These are phyloP conservation scores for Cynodonichthys magdalenae DNA, from an alignment of 2,797 vertebrate species.

Conservation along the genomic window DNA sequence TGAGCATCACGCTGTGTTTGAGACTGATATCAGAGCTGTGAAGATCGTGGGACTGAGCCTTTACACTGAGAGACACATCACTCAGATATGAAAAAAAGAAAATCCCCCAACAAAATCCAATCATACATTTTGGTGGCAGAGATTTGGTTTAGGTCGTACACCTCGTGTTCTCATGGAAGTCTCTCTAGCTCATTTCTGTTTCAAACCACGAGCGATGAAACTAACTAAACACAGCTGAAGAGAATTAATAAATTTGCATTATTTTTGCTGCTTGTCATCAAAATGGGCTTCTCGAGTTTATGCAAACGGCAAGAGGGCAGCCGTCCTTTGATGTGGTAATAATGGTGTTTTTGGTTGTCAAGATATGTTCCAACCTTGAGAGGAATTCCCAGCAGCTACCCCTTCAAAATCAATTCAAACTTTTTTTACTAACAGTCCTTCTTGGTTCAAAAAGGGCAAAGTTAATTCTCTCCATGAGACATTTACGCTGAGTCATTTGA, in stretches of 20 bases:
- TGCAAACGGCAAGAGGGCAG: constrained; percentile 52
- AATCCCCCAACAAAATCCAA: constrained; percentile 13
- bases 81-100: constrained; percentile 37
- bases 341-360: constrained; percentile 68
- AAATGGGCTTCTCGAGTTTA: constrained; percentile 49
- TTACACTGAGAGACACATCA: constrained; percentile 36
- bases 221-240: constrained; percentile 43
- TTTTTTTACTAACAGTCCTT: constrained; percentile 59
- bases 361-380: constrained; percentile 64
- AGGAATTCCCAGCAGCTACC: constrained; percentile 72
- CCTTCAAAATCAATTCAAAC: constrained; percentile 74
- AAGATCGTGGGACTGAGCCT: constrained; percentile 53
- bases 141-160: constrained; percentile 17
- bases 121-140: constrained; percentile 9
- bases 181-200: constrained; percentile 14
- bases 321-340: constrained; percentile 77
- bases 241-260: constrained; percentile 48
- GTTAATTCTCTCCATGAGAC: constrained; percentile 41
- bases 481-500: constrained; percentile 35
- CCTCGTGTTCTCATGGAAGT: neutral
- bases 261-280: constrained; percentile 57
- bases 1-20: constrained; percentile 57
- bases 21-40: constrained; percentile 55
- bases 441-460: constrained; percentile 50
- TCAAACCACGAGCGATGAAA: constrained; percentile 23